phyloP scores from a whole-genome alignment of 1,140 invertebrate genomes.

The Helicoverpa zea region DNA sequence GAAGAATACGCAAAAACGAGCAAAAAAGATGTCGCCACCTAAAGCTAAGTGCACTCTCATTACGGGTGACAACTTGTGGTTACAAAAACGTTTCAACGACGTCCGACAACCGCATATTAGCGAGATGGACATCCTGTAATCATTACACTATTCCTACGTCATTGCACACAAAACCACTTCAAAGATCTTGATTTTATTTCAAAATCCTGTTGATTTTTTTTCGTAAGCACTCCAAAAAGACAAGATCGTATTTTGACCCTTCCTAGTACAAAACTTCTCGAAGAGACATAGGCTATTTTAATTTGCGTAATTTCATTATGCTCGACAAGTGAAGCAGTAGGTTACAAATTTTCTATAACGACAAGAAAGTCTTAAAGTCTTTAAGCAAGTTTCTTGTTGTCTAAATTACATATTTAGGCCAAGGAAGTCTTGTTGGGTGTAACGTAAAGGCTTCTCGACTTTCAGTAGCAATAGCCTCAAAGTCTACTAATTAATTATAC shows the following conservation, averaged over 20 bases:
- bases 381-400: neutral
- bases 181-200: neutral
- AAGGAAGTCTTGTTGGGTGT: conserved; percentile 1
- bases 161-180: neutral
- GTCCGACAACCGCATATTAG: conserved; percentile 39
- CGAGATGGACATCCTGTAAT: conserved; percentile 46
- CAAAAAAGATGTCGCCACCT: neutral
- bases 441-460: conserved; percentile 6
- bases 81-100: conserved; percentile 41
- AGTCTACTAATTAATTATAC: conserved; percentile 17
- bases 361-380: neutral
- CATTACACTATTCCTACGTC: neutral
- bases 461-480: neutral
- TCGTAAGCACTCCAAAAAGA: too few species aligned
- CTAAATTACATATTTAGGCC: conserved; percentile 10
- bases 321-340: neutral
- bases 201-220: too few species aligned
- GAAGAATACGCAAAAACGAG: neutral
- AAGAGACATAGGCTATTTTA: too few species aligned
- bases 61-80: conserved; percentile 23
- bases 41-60: conserved; percentile 1
- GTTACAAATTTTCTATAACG: neutral
- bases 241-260: too few species aligned
- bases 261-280: too few species aligned
- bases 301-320: too few species aligned